Base-by-base conservation (phyloP, 1,140 invertebrate species). In the Euglossa dilemma region DNA sequence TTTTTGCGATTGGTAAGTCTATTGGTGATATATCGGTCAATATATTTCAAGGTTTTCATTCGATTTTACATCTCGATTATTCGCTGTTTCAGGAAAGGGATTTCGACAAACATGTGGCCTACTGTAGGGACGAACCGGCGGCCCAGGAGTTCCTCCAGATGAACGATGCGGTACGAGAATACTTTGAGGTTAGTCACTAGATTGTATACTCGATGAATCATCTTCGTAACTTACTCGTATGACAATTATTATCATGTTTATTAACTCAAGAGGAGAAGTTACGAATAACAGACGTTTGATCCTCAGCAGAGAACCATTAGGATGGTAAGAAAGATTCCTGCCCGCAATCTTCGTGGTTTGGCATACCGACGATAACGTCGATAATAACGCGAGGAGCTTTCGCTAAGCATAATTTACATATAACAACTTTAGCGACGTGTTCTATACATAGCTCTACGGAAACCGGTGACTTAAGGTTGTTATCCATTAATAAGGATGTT, bases 101-200 rank as follows among this genome's bases (percentile, higher is more conserved):
- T 94, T 99, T 99, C 91, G 98, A 99, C 94, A 98, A 98, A 91
- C 98, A 99, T 93, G 98, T 98, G 28, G 96, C 96, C 47, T 99
- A 98, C 93, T 98, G 97, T 90, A 96, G 96, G 92, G 97, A 98
- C 90, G 97, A 98, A 93, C 97, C 97, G 2, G 92, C 95, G 23
- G 97, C 98, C 12, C 97, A 98, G 92, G 96, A 97, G 85, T 96
- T 98, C 88, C 95, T 99, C 28, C 95, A 96, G 77, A 95, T 95
- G 71, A 97, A 97, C 90, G 95, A 95, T 2, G 95, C 96, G 79
- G 96, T 97, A 43, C 95, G 95, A 78, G 96, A 97, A 88, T 98
- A 97, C 93, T 98, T 98, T 91, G 96, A 98, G 95, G 98, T 98
- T 92, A 96, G 95, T 94, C 54, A 2, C 12, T 56, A 50, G 8